phyloP scores from a whole-genome alignment of 2,113 vertebrate species.

The Mesocricetus auratus region DNA sequence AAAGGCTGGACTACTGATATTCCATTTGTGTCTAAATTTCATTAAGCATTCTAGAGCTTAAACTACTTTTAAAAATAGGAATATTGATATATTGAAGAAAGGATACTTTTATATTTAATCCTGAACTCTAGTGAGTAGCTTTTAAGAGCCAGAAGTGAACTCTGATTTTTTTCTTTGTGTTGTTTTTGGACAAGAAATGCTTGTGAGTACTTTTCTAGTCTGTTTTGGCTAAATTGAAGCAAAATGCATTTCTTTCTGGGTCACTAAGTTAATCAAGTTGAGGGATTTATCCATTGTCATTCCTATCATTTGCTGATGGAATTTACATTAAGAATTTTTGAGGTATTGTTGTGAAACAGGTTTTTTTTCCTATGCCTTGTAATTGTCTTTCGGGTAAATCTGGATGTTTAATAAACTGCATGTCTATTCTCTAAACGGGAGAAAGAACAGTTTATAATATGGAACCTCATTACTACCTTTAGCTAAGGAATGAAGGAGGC shows the following conservation, averaged over 20 bases:
- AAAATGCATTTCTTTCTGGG: constrained; percentile 83
- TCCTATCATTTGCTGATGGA: constrained; percentile 83
- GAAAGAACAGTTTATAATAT: constrained; percentile 15
- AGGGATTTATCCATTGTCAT: constrained; percentile 83
- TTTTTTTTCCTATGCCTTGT: constrained; percentile 77
- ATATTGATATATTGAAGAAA: constrained; percentile 55
- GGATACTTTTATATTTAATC: constrained; percentile 73
- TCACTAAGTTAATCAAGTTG: constrained; percentile 86
- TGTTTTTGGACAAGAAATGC: constrained; percentile 72
- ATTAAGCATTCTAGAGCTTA: constrained; percentile 76
- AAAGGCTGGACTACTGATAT: background rate
- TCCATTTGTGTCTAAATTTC: constrained; percentile 36
- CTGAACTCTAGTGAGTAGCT: constrained; percentile 81
- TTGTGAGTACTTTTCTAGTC: constrained; percentile 83
- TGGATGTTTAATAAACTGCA: constrained; percentile 78
- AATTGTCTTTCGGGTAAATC: constrained; percentile 78
- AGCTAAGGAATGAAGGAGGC: background rate
- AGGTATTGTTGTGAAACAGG: constrained; percentile 72
- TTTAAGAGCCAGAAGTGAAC: constrained; percentile 81
- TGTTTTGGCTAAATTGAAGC: constrained; percentile 80
- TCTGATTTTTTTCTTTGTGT: constrained; percentile 63
- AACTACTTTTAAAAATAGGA: background rate
- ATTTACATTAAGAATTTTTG: constrained; percentile 77
- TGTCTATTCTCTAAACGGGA: constrained; percentile 63
- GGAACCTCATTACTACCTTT: background rate